Evolutionary conservation across 2,888 invertebrate species (phyloP), one percentile per base, ranked within the genome.

Genomic region (Lasioglossum calceatum): DNA sequence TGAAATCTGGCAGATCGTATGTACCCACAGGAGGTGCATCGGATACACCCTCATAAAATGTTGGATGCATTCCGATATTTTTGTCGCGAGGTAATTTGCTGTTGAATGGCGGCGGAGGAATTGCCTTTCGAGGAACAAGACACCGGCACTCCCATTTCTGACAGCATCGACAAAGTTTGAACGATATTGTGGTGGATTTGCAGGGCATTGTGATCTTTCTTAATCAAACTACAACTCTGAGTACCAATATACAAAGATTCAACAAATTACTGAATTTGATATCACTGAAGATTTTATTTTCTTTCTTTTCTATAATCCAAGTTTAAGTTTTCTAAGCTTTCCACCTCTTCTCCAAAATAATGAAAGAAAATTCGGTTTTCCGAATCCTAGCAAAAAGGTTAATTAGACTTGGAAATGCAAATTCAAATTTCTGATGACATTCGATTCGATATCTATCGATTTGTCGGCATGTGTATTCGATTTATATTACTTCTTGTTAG

Each of bases 1-100:
- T 50, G 2, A 77, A 32, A 4, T 39, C 19, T 12, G 27, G 32
- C 8, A 82, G 82, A 77, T 92, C 10, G 67, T 92, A 92, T 2
- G 79, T 44, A 32, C 92, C 91, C 0, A 88, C 84, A 1, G 77
- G 19, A 4, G 92, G 88, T 8, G 86, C 61, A 2, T 78, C 79
- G 10, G n/a, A 12, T 16, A 14, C 7, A 4, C 23, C 27, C 0
- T 19, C 1, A 8, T 79, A 84, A 42, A 84, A 77, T 36, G 76
- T 85, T 64, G 85, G 92, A 61, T 92, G 90, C 77, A 91, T 71
- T 10, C 92, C 91, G 32, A 87, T 64, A 32, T 47, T 79, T 4
- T 1, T 23, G 10, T 36, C 81, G 5, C 47, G 78, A 14, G 80
- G 32, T 1, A 47, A 42, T 14, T 50, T 61, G n/a, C 23, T 84